Conservation (phyloP, 2,113 vertebrate genomes). For the Odocoileus virginianus region DNA sequence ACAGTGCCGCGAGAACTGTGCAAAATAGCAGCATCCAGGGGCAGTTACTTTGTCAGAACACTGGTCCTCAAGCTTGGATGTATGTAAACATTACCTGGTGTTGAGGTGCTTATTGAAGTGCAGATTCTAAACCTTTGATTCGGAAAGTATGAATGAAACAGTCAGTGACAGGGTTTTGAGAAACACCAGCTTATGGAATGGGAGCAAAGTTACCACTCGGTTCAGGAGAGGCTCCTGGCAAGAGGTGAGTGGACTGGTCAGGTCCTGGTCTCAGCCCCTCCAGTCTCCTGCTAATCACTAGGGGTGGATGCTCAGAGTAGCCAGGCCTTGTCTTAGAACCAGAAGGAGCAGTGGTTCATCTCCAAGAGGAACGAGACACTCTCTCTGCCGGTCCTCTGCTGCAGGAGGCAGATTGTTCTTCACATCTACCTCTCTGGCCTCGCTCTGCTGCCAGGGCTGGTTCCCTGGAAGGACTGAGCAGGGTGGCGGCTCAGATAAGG, state of each 20-base stretch:
- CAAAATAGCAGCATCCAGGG: not conserved
- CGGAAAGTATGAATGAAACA: not conserved
- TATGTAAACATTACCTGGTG: fast-evolving
- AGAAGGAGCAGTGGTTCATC: not conserved
- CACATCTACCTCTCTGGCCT: not conserved
- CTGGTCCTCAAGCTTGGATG: not conserved
- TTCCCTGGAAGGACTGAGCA: not conserved
- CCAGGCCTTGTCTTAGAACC: not conserved
- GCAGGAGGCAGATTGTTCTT: not conserved
- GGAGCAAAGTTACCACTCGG: not conserved
- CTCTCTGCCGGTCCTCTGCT: not conserved
- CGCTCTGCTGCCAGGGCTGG: not conserved
- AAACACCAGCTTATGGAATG: not conserved
- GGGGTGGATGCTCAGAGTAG: not conserved
- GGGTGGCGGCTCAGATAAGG: not conserved
- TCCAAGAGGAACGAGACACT: not conserved
- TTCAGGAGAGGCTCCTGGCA: not conserved
- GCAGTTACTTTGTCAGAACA: not conserved
- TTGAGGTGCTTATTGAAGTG: not conserved
- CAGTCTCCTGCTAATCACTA: not conserved
- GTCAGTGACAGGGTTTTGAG: not conserved
- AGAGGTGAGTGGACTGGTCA: not conserved
- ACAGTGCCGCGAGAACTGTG: fast-evolving
- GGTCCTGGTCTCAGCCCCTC: not conserved
- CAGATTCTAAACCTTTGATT: not conserved